Conservation (phyloP, 2,888 invertebrate genomes). For the Boloria selene region DNA sequence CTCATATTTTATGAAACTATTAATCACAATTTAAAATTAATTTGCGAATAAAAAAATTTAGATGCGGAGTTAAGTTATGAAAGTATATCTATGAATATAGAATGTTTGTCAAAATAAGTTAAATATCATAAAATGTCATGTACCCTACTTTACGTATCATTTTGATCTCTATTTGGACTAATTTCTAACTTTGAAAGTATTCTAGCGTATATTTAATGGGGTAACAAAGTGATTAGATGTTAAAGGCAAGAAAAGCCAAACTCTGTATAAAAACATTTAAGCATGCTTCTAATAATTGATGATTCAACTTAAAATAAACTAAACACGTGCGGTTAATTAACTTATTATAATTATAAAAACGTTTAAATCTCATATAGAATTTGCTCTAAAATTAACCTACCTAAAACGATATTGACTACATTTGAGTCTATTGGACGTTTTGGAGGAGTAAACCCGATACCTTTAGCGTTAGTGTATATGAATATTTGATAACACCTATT, state of each 20-base stretch:
- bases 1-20: too few species aligned
- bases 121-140: background rate
- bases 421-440: slow-evolving; percentile 52
- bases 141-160: background rate
- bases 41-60: too few species aligned
- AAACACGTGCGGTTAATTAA: slow-evolving; percentile 64
- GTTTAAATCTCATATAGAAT: slow-evolving; percentile 17
- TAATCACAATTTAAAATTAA: too few species aligned
- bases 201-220: slow-evolving; percentile 29
- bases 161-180: slow-evolving; percentile 1
- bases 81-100: too few species aligned
- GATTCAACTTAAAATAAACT: slow-evolving; percentile 12
- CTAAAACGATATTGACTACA: slow-evolving; percentile 51
- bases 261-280: slow-evolving; percentile 30
- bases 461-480: slow-evolving; percentile 64
- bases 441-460: slow-evolving; percentile 62
- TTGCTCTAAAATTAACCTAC: slow-evolving; percentile 43
- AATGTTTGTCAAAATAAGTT: too few species aligned
- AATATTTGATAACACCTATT: slow-evolving; percentile 46
- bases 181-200: slow-evolving; percentile 9
- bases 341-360: slow-evolving; percentile 19
- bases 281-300: slow-evolving; percentile 32
- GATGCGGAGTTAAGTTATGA: too few species aligned
- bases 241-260: slow-evolving; percentile 47
- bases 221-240: slow-evolving; percentile 41